These are phyloP conservation scores for Limnephilus auricula DNA, from an alignment of 2,888 invertebrate genomes.

Conservation along the genomic window DNA sequence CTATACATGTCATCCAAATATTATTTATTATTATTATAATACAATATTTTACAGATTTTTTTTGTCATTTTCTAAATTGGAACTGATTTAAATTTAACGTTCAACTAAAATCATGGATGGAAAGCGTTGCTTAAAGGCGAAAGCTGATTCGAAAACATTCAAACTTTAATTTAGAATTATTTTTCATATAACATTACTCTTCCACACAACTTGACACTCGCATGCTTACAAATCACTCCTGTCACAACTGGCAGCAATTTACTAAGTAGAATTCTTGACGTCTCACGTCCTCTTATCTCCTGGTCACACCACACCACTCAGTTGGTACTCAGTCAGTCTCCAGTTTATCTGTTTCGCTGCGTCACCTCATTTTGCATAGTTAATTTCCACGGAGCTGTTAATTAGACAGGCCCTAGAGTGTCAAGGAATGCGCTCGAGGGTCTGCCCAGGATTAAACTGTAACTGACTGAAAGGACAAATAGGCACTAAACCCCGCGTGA, in stretches of 20 bases:
- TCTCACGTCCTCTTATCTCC: background rate
- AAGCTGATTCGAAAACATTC: background rate
- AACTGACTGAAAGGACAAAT: background rate
- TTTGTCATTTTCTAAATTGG: too few species aligned
- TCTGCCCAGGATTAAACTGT: background rate
- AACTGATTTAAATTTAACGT: too few species aligned
- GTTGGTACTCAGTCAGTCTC: background rate
- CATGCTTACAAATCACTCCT: background rate
- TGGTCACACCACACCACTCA: constrained; percentile 4
- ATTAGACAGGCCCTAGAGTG: constrained; percentile 17
- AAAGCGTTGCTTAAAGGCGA: too few species aligned
- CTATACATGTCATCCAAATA: too few species aligned
- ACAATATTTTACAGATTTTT: too few species aligned
- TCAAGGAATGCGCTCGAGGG: background rate
- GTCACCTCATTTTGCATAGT: constrained; percentile 17
- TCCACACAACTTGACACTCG: background rate
- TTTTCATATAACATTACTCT: background rate
- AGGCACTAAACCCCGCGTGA: background rate
- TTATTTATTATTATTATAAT: too few species aligned
- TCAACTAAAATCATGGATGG: too few species aligned
- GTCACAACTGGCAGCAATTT: background rate
- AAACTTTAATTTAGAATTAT: background rate
- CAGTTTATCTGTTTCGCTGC: background rate
- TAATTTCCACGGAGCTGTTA: constrained; percentile 20
- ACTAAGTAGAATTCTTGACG: background rate